These are phyloP conservation scores for Danaus chrysippus DNA, from an alignment of 2,888 invertebrate genomes.

Conservation along the genomic window DNA sequence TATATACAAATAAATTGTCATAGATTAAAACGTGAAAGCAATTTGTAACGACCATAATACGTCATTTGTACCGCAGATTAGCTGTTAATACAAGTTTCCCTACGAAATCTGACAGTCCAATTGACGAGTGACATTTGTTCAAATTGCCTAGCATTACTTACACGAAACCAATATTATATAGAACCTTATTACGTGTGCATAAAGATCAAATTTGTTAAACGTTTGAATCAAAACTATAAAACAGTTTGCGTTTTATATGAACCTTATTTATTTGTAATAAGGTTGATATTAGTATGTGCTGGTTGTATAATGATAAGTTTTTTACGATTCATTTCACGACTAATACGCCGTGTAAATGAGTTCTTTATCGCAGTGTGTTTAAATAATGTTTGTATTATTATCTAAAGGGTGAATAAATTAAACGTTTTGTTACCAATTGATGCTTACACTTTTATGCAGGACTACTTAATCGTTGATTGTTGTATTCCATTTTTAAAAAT, in stretches of 20 bases:
- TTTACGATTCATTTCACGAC: slow-evolving; percentile 70
- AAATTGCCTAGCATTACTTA: slow-evolving; percentile 56
- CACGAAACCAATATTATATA: slow-evolving; percentile 1
- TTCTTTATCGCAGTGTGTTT: slow-evolving; percentile 71
- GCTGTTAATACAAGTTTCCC: slow-evolving; percentile 44
- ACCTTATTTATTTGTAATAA: slow-evolving; percentile 16
- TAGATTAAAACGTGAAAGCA: neutral
- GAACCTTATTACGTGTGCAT: neutral
- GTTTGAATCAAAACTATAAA: neutral
- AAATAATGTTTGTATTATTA: slow-evolving; percentile 66
- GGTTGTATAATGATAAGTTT: slow-evolving; percentile 44
- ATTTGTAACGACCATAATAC: neutral
- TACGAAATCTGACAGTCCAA: slow-evolving; percentile 70
- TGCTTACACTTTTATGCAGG: neutral
- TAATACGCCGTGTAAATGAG: slow-evolving; percentile 76
- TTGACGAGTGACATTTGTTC: slow-evolving; percentile 73
- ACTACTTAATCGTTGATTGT: no score
- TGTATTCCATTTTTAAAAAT: no score
- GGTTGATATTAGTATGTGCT: slow-evolving; percentile 35
- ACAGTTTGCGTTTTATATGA: neutral
- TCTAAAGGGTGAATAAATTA: slow-evolving; percentile 71
- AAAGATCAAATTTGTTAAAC: slow-evolving; percentile 37
- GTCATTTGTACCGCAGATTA: slow-evolving; percentile 17
- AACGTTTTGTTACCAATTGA: slow-evolving; percentile 18
- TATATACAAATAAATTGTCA: neutral